A percentile compares a stretch with the other conserved stretches of the same genome.
phyloP scores from a whole-genome alignment of 2,113 vertebrate genomes.

The Proterorhinus semilunaris region DNA sequence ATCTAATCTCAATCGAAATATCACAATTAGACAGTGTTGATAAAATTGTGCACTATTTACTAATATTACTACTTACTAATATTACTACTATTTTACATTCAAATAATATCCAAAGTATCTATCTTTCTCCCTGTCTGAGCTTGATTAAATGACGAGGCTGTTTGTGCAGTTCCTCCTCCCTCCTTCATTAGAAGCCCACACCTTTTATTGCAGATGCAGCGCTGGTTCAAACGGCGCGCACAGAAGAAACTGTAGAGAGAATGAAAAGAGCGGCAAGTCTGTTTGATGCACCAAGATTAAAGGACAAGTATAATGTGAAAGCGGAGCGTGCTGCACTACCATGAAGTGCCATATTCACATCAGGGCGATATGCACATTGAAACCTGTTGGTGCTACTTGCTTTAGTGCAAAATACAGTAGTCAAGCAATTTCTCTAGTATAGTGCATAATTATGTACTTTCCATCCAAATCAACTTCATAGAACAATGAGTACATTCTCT shows the following conservation, averaged over 20 bases:
- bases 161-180: conserved; percentile 22
- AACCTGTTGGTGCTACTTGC: background rate
- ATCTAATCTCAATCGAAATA: too few species aligned
- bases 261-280: conserved; percentile 26
- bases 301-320: conserved; percentile 29
- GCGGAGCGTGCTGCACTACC: conserved; percentile 9
- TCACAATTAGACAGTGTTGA: too few species aligned
- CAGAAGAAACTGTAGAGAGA: conserved; percentile 39
- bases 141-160: conserved; percentile 48
- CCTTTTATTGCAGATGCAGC: conserved; percentile 49
- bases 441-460: background rate
- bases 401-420: background rate
- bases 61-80: too few species aligned
- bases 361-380: conserved; percentile 7
- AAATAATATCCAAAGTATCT: background rate
- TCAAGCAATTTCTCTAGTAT: background rate
- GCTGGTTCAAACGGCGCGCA: conserved; percentile 26
- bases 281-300: conserved; percentile 72
- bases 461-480: background rate
- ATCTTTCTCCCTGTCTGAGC: conserved; percentile 14
- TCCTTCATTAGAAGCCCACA: conserved; percentile 53
- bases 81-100: background rate
- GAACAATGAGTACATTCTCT: background rate
- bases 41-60: too few species aligned
- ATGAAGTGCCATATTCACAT: conserved; percentile 36